Conservation (phyloP, 2,888 invertebrate species). For the Brachyopa scutellaris region DNA sequence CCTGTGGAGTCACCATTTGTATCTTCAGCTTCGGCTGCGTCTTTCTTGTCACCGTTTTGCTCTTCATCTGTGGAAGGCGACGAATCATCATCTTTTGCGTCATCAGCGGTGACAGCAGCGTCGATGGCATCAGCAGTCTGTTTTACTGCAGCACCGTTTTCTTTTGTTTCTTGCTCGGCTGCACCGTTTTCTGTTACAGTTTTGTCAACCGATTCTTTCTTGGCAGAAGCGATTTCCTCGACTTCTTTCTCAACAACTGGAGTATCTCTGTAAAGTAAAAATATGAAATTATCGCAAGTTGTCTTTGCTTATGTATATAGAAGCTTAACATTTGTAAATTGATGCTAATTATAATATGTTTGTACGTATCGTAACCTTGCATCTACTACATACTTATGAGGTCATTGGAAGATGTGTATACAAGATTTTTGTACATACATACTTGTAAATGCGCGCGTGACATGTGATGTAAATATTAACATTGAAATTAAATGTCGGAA, state of each 20-base stretch:
- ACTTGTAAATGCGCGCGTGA: no score
- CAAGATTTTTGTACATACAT: no score
- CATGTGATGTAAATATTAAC: no score
- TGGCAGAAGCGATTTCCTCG: slow-evolving; percentile 79
- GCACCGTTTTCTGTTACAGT: slow-evolving; percentile 78
- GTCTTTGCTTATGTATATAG: no score
- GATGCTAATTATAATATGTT: no score
- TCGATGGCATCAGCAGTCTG: slow-evolving; percentile 75
- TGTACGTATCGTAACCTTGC: no score
- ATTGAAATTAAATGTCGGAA: no score
- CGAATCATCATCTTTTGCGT: slow-evolving; percentile 76
- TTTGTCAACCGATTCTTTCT: slow-evolving; percentile 77
- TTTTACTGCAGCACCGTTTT: slow-evolving; percentile 77
- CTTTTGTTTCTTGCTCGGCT: slow-evolving; percentile 76
- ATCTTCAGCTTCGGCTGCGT: slow-evolving; percentile 74
- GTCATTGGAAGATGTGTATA: no score
- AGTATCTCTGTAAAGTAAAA: slow-evolving; percentile 77
- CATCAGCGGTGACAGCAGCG: slow-evolving; percentile 74
- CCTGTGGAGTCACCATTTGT: slow-evolving; percentile 81
- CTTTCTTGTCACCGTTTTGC: slow-evolving; percentile 74
- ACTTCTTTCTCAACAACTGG: slow-evolving; percentile 81
- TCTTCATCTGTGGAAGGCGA: slow-evolving; percentile 72
- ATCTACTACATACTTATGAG: no score
- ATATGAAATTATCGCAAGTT: no score
- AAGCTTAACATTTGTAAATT: no score